Conservation (phyloP, 2,888 invertebrate genomes). For the Halocaridina rubra region DNA sequence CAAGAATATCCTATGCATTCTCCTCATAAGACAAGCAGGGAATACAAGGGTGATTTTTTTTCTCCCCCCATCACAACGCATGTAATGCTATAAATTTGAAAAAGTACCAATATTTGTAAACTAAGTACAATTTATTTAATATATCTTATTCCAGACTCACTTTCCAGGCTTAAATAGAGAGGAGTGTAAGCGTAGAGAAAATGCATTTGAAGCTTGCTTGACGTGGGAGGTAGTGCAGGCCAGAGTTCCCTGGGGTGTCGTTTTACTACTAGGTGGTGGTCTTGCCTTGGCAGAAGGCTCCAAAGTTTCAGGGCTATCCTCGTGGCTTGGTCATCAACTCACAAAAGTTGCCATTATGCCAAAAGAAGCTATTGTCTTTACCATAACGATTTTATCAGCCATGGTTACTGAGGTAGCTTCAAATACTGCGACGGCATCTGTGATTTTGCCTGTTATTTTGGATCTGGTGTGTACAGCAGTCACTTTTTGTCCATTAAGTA, state of each 20-base stretch:
- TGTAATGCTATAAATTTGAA: too few species aligned
- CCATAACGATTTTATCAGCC: conserved; percentile 83
- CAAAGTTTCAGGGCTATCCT: conserved; percentile 74
- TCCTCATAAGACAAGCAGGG: too few species aligned
- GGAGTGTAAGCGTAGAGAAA: neutral
- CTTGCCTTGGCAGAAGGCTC: conserved; percentile 91
- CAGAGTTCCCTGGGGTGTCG: conserved; percentile 75
- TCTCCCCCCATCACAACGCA: too few species aligned
- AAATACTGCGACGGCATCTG: conserved; percentile 90
- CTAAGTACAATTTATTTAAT: too few species aligned
- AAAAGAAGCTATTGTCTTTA: conserved; percentile 76
- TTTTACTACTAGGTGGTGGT: conserved; percentile 89
- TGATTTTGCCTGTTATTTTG: conserved; percentile 85
- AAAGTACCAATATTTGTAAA: too few species aligned
- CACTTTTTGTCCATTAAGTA: too few species aligned
- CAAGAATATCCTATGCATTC: too few species aligned
- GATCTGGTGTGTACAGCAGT: conserved; percentile 75
- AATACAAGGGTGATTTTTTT: too few species aligned
- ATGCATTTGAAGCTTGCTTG: conserved; percentile 65
- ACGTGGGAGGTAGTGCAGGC: conserved; percentile 66
- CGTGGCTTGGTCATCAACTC: conserved; percentile 67
- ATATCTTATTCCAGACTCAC: neutral
- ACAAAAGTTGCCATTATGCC: conserved; percentile 66
- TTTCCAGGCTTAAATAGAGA: neutral
- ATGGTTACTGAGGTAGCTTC: conserved; percentile 89